These are phyloP conservation scores for Catagonus wagneri DNA, from an alignment of 2,113 vertebrate genomes.

Conservation along the genomic window DNA sequence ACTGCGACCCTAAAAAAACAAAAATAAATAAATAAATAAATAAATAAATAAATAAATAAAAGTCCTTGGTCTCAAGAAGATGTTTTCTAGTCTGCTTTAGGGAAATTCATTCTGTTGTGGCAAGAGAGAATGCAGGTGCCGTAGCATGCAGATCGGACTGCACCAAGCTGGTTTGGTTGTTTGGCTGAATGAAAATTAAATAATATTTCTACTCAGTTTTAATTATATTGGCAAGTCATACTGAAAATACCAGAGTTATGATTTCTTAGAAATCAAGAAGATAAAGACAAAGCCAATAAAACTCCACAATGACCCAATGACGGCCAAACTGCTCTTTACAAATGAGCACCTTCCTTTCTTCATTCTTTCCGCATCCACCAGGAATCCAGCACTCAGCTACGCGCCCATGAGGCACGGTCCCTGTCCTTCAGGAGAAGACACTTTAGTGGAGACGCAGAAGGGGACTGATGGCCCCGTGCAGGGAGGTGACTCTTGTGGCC, in stretches of 20 bases:
- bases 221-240: background rate
- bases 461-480: background rate
- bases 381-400: background rate
- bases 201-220: background rate
- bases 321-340: background rate
- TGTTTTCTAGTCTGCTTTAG: background rate
- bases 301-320: background rate
- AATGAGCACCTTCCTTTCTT: background rate
- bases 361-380: background rate
- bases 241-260: background rate
- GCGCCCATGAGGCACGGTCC: background rate
- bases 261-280: conserved; percentile 11
- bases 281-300: background rate
- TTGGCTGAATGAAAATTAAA: background rate
- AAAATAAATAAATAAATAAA: too few relatives aligned
- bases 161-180: background rate
- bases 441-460: background rate
- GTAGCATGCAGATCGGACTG: background rate
- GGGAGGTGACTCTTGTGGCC: background rate
- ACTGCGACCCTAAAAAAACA: too few relatives aligned
- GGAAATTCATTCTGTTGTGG: background rate
- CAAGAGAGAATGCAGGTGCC: background rate
- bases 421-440: background rate
- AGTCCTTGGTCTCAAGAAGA: background rate
- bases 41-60: background rate